These are phyloP conservation scores for Sinelater perroti DNA, from an alignment of 2,888 invertebrate genomes.

Conservation along the genomic window DNA sequence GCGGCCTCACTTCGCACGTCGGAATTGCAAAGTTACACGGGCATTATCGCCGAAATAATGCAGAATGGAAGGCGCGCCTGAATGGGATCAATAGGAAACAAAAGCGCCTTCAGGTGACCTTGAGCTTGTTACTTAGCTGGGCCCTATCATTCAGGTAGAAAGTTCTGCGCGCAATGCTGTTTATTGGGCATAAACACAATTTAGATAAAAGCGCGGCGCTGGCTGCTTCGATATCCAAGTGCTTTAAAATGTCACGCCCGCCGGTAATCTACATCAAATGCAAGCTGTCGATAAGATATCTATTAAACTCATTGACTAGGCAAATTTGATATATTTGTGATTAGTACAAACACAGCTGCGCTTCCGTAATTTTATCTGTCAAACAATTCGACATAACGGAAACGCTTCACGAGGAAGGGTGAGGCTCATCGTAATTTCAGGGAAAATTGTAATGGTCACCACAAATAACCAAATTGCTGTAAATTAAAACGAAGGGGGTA, in stretches of 20 bases:
- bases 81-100: too few relatives aligned
- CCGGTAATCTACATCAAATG: neutral
- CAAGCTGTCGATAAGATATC: constrained; percentile 27
- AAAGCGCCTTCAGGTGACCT: too few relatives aligned
- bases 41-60: neutral
- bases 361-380: constrained; percentile 32
- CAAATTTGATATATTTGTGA: constrained; percentile 22
- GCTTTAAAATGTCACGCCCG: neutral
- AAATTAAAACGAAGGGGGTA: too few relatives aligned
- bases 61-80: neutral
- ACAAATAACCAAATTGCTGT: neutral
- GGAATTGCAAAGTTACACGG: constrained; percentile 26
- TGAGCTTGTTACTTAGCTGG: too few relatives aligned
- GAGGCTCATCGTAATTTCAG: neutral
- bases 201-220: too few relatives aligned
- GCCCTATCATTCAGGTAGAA: too few relatives aligned
- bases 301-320: constrained; percentile 24
- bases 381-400: constrained; percentile 33
- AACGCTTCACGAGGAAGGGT: constrained; percentile 18
- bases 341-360: constrained; percentile 36
- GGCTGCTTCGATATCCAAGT: neutral
- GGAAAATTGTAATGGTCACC: neutral
- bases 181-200: too few relatives aligned
- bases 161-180: too few relatives aligned
- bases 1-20: constrained; percentile 39